Percentiles rank a stretch among this genome's conserved stretches.
Conservation (phyloP, 1,140 invertebrate species). For the Atta colombica region DNA sequence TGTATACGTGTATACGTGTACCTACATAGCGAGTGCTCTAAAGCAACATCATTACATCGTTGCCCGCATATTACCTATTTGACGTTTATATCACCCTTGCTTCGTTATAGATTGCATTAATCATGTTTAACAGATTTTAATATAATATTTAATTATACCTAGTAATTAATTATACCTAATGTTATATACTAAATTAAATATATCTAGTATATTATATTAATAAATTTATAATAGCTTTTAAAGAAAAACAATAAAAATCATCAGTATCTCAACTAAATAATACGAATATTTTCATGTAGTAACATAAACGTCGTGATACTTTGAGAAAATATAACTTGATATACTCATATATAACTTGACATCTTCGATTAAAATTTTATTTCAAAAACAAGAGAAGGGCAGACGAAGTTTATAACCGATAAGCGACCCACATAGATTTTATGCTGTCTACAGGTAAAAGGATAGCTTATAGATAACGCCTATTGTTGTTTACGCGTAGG, state of each 20-base stretch:
- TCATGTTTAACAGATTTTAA: background rate
- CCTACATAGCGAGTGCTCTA: background rate
- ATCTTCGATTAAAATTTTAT: background rate
- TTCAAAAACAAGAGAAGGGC: background rate
- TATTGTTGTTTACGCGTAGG: constrained; percentile 60
- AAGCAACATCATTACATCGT: constrained; percentile 42
- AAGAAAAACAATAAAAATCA: no score
- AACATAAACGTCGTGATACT: background rate
- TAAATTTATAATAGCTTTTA: constrained; percentile 4
- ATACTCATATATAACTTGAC: background rate
- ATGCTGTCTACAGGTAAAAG: constrained; percentile 33
- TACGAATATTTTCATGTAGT: background rate
- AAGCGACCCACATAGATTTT: constrained; percentile 37
- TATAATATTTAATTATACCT: background rate
- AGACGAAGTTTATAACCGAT: constrained; percentile 18
- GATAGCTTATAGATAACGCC: constrained; percentile 20
- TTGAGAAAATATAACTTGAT: background rate
- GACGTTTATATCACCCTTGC: constrained; percentile 25
- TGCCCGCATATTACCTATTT: constrained; percentile 10
- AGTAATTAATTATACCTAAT: background rate
- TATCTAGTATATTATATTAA: background rate
- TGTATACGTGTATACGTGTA: background rate
- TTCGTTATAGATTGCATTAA: background rate
- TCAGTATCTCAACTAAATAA: background rate
- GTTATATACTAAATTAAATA: background rate